These are phyloP conservation scores for Troides aeacus DNA, from an alignment of 2,888 invertebrate species.

Conservation along the genomic window DNA sequence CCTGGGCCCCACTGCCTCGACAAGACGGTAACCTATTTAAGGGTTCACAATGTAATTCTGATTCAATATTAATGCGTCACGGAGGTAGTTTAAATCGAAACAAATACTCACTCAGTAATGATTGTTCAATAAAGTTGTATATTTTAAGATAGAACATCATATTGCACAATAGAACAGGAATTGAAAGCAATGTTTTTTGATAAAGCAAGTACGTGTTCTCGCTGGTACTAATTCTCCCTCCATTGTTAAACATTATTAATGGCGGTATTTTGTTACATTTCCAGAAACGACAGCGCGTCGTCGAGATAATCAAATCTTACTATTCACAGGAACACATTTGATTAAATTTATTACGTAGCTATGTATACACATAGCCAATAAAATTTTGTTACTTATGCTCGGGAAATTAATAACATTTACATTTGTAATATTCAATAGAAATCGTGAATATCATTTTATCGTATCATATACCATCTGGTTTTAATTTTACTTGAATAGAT, in stretches of 20 bases:
- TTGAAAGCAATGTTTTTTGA: slow-evolving; percentile 19
- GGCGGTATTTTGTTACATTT: slow-evolving; percentile 21
- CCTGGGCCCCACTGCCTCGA: too few species aligned
- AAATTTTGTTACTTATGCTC: background rate
- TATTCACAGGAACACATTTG: slow-evolving; percentile 7
- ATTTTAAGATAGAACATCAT: background rate
- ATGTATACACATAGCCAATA: background rate
- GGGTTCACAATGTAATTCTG: too few species aligned
- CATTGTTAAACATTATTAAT: slow-evolving; percentile 25
- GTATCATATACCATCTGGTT: too few species aligned
- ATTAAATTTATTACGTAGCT: slow-evolving; percentile 8
- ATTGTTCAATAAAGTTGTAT: background rate
- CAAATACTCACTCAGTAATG: background rate
- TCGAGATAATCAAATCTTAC: slow-evolving; percentile 8
- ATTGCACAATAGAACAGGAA: slow-evolving; percentile 3
- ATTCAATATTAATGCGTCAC: too few species aligned
- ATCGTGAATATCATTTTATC: background rate
- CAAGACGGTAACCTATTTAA: too few species aligned
- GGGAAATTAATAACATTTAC: background rate
- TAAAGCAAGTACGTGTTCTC: slow-evolving; percentile 19
- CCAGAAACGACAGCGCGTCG: slow-evolving; percentile 2
- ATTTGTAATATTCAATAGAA: background rate
- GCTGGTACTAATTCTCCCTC: slow-evolving; percentile 14
- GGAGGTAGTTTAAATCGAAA: background rate
- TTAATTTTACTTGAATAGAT: too few species aligned